phyloP scores from a whole-genome alignment of 2,888 invertebrate species.

The Copidosoma aretas region DNA sequence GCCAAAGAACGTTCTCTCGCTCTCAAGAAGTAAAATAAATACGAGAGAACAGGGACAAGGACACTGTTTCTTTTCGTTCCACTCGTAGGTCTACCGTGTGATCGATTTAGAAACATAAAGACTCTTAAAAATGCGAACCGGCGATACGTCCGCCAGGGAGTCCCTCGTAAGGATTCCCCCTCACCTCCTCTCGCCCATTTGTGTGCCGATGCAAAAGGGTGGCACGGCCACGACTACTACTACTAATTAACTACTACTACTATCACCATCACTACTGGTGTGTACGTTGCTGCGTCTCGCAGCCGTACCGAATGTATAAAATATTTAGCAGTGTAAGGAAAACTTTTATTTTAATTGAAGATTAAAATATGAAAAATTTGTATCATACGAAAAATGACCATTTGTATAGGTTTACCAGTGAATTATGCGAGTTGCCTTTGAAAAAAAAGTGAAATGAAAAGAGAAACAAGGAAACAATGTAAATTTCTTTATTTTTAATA shows the following conservation, averaged over 20 bases:
- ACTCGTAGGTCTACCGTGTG: slow-evolving; percentile 6
- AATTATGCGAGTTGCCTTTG: slow-evolving; percentile 45
- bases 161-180: not conserved
- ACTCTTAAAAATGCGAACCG: not conserved
- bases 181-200: not conserved
- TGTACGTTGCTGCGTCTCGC: not conserved
- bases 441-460: slow-evolving; percentile 7
- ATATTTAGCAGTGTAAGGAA: slow-evolving; percentile 24
- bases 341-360: not conserved
- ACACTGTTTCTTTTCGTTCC: not conserved
- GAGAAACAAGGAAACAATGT: slow-evolving; percentile 37
- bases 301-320: slow-evolving; percentile 16
- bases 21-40: slow-evolving; percentile 9
- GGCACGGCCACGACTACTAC: not conserved
- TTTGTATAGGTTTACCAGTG: slow-evolving; percentile 18
- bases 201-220: not conserved
- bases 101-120: slow-evolving; percentile 28
- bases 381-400: slow-evolving; percentile 18
- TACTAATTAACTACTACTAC: not conserved
- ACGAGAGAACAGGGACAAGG: not conserved
- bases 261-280: not conserved
- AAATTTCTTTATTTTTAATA: slow-evolving; percentile 43
- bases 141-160: slow-evolving; percentile 10
- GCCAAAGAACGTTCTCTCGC: slow-evolving; percentile 25
- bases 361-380: slow-evolving; percentile 18